A percentile compares a stretch with the other conserved stretches of the same genome.
Evolutionary conservation across 2,113 vertebrate genomes (phyloP).

Genomic region (Plecotus auritus): DNA sequence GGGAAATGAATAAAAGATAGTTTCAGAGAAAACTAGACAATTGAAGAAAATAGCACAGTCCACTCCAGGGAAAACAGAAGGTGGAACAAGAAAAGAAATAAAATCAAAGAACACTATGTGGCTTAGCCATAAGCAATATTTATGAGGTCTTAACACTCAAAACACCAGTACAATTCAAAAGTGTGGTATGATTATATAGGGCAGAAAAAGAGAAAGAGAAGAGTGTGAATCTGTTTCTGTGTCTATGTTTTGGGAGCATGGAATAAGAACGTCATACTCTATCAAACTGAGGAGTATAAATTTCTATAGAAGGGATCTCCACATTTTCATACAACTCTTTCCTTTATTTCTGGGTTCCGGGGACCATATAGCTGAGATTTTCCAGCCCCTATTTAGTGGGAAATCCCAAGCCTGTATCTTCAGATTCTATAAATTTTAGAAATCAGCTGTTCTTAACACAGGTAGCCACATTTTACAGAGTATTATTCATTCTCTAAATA

Average conservation of each 20-base stretch:
- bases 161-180: background rate
- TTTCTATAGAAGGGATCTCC: background rate
- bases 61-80: conserved; percentile 23
- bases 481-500: background rate
- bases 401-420: background rate
- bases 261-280: background rate
- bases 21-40: conserved; percentile 9
- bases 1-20: background rate
- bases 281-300: background rate
- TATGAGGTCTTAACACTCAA: background rate
- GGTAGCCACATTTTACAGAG: background rate
- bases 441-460: background rate
- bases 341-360: background rate
- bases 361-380: background rate
- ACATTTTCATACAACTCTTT: background rate
- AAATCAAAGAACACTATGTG: background rate
- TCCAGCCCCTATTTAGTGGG: background rate
- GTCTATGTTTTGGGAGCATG: background rate
- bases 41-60: background rate
- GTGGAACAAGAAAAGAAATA: background rate
- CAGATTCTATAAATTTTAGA: conserved; percentile 18
- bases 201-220: background rate
- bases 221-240: background rate
- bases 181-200: background rate
- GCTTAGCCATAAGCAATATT: background rate